Evolutionary conservation across 2,113 vertebrate species (phyloP).

Genomic region (Pagrus major): DNA sequence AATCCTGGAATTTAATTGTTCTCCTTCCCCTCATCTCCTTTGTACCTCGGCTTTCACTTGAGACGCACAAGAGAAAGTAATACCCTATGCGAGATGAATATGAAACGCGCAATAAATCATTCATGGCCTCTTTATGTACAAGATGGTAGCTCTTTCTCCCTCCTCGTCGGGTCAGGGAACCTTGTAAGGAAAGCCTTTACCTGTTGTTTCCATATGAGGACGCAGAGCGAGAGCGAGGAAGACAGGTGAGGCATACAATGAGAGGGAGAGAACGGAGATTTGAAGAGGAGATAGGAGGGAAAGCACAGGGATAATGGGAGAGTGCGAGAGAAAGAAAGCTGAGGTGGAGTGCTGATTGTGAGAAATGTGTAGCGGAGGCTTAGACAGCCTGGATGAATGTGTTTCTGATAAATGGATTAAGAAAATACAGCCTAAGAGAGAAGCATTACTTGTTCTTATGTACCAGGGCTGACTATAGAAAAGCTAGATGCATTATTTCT

Average conservation of each 20-base stretch:
- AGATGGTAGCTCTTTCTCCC: not conserved
- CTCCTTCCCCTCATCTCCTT: constrained; percentile 6
- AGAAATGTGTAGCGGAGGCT: constrained; percentile 21
- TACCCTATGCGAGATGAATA: not conserved
- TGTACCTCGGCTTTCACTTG: not conserved
- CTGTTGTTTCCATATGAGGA: constrained; percentile 38
- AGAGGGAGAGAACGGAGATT: constrained; percentile 43
- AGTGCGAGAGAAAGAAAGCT: constrained; percentile 20
- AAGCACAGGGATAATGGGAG: constrained; percentile 17
- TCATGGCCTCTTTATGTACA: constrained; percentile 27
- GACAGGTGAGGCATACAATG: constrained; percentile 34
- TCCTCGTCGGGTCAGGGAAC: not conserved
- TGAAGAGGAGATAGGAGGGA: constrained; percentile 25
- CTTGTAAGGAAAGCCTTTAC: constrained; percentile 8
- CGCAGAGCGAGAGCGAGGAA: constrained; percentile 13
- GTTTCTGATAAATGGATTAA: constrained; percentile 18
- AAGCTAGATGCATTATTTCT: not conserved
- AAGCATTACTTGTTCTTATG: not conserved
- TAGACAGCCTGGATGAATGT: not conserved
- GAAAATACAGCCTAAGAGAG: not conserved
- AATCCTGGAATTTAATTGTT: not conserved
- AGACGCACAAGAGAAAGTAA: constrained; percentile 6
- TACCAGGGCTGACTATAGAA: not conserved
- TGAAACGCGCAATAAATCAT: constrained; percentile 39
- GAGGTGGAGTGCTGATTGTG: constrained; percentile 31